Conservation (phyloP, 2,113 vertebrate species). For the Rhagologus leucostigma region DNA sequence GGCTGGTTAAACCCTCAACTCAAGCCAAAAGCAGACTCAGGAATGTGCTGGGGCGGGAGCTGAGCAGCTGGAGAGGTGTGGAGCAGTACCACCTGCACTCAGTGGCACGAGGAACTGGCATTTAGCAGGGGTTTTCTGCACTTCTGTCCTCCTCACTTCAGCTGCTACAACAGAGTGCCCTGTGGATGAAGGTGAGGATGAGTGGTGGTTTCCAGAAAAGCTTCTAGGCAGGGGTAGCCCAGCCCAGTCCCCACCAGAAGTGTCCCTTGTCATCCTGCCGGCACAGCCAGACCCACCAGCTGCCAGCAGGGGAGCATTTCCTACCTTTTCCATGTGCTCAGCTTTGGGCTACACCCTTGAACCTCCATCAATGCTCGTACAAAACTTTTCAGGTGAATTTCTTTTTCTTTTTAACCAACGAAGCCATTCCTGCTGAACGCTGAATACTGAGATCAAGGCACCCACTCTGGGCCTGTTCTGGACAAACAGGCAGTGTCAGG, state of each 20-base stretch:
- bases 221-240: background rate
- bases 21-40: background rate
- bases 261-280: background rate
- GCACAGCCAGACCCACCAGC: background rate
- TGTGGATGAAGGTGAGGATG: background rate
- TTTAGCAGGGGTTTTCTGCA: background rate
- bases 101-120: background rate
- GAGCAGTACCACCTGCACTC: background rate
- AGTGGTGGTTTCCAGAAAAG: background rate
- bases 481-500: background rate
- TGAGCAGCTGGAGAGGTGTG: background rate
- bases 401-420: too few species aligned
- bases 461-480: background rate
- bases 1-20: background rate
- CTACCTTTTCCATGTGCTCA: fast-evolving
- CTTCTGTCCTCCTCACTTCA: background rate
- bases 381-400: background rate
- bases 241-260: background rate
- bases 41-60: background rate
- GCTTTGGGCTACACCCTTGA: background rate
- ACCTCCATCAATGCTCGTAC: background rate
- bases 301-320: background rate
- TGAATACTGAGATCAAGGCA: background rate
- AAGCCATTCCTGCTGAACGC: background rate
- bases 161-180: background rate